These are phyloP conservation scores for Cryptocheilus praepositus DNA, from an alignment of 2,888 invertebrate species.

Conservation along the genomic window DNA sequence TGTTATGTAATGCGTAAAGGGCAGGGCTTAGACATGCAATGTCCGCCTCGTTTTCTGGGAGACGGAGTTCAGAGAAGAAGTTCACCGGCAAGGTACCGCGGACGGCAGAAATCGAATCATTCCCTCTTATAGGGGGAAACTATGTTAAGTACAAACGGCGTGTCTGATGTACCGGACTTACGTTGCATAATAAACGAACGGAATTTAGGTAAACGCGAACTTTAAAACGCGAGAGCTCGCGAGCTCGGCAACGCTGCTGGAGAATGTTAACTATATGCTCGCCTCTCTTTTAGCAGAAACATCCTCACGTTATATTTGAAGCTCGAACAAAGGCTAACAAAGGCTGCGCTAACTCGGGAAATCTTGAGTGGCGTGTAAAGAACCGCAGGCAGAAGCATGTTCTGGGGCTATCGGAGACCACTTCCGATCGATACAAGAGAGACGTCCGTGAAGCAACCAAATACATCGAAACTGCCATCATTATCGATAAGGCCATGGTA, in stretches of 20 bases:
- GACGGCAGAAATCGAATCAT: too few species aligned
- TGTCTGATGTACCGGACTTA: too few species aligned
- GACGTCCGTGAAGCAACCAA: conserved; percentile 94
- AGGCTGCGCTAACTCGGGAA: conserved; percentile 90
- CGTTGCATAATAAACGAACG: too few species aligned
- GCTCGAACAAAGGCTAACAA: conserved; percentile 93
- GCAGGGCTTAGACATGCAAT: too few species aligned
- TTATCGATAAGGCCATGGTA: conserved; percentile 97
- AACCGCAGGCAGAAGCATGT: conserved; percentile 80
- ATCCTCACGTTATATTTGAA: conserved; percentile 98
- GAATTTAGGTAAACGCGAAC: not conserved
- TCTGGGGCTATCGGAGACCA: conserved; percentile 70
- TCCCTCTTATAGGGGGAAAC: too few species aligned
- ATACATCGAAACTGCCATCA: conserved; percentile 96
- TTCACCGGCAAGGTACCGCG: too few species aligned
- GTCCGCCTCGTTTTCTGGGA: too few species aligned
- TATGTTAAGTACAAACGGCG: too few species aligned
- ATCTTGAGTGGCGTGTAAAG: conserved; percentile 85
- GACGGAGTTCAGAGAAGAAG: too few species aligned
- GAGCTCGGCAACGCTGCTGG: not conserved
- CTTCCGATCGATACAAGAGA: conserved; percentile 77
- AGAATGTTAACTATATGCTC: conserved; percentile 64
- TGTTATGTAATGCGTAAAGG: too few species aligned
- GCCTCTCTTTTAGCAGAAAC: conserved; percentile 91
- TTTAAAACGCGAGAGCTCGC: conserved; percentile 16